Conservation (phyloP, 1,140 invertebrate species). For the Drosophila albomicans region DNA sequence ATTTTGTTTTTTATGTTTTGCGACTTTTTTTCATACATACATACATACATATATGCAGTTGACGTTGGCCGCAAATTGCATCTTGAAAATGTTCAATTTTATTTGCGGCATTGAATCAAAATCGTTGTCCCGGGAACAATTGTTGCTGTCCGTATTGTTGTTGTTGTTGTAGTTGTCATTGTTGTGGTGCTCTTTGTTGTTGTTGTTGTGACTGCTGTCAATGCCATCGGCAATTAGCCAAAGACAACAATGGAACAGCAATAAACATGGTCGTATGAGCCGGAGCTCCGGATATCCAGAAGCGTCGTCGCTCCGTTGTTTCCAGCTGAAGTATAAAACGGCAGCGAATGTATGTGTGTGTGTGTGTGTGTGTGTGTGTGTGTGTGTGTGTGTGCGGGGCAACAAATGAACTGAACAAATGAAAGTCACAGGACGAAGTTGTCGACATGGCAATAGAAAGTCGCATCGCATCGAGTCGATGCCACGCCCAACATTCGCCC, state of each 20-base stretch:
- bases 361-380: conserved; percentile 17
- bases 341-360: conserved; percentile 3
- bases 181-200: background rate
- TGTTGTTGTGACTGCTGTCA: conserved; percentile 26
- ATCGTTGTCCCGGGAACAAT: conserved; percentile 52
- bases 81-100: conserved; percentile 44
- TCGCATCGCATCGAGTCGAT: background rate
- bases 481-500: conserved; percentile 6
- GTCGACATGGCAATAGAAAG: conserved; percentile 55
- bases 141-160: conserved; percentile 18
- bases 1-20: too few species aligned
- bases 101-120: conserved; percentile 52
- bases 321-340: conserved; percentile 1
- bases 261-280: conserved; percentile 38
- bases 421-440: conserved; percentile 65
- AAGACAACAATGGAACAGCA: conserved; percentile 50
- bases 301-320: conserved; percentile 2
- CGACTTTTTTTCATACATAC: background rate
- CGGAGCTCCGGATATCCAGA: conserved; percentile 17
- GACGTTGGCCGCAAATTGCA: conserved; percentile 41
- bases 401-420: conserved; percentile 70
- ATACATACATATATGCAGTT: conserved; percentile 6
- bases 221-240: conserved; percentile 53
- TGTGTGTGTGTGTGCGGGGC: conserved; percentile 5
- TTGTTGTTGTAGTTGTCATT: conserved; percentile 11